Percentiles rank a stretch among this genome's conserved stretches.
These are phyloP conservation scores for Phoebastria nigripes DNA, from an alignment of 2,797 vertebrate genomes.

Conservation along the genomic window DNA sequence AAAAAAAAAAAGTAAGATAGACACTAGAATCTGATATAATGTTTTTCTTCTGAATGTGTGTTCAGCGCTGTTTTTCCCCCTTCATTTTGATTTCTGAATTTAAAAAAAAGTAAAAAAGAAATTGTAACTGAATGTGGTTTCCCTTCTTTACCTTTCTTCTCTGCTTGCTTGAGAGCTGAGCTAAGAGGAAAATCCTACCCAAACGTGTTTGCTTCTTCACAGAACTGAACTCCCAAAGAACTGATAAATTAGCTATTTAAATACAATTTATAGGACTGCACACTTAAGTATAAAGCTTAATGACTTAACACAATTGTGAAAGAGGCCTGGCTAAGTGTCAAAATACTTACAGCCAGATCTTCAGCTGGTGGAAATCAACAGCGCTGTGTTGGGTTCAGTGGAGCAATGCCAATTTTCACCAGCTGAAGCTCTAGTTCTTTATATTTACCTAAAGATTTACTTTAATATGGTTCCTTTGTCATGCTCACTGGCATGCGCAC, in stretches of 20 bases:
- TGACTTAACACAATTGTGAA: neutral
- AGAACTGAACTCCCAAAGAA: neutral
- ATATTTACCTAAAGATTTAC: slow-evolving; percentile 5
- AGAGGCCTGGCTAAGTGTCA: neutral
- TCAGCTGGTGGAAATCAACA: neutral
- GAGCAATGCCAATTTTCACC: neutral
- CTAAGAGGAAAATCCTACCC: neutral
- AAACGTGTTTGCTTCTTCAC: neutral
- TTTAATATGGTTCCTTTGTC: neutral
- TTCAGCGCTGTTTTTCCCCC: neutral
- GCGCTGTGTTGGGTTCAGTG: neutral
- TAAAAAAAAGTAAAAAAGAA: neutral
- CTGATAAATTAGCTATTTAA: neutral
- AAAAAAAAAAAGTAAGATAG: neutral
- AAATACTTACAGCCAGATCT: neutral
- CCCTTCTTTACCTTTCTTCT: neutral
- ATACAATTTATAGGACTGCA: neutral
- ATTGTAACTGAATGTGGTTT: neutral
- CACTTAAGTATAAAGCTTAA: neutral
- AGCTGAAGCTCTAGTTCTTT: neutral
- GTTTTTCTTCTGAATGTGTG: neutral
- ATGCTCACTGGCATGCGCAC: neutral
- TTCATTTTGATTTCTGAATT: neutral
- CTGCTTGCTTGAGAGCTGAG: neutral
- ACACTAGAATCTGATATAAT: neutral